Evolutionary conservation across 2,797 vertebrate genomes (phyloP).

Genomic region (Amniataba percoides): DNA sequence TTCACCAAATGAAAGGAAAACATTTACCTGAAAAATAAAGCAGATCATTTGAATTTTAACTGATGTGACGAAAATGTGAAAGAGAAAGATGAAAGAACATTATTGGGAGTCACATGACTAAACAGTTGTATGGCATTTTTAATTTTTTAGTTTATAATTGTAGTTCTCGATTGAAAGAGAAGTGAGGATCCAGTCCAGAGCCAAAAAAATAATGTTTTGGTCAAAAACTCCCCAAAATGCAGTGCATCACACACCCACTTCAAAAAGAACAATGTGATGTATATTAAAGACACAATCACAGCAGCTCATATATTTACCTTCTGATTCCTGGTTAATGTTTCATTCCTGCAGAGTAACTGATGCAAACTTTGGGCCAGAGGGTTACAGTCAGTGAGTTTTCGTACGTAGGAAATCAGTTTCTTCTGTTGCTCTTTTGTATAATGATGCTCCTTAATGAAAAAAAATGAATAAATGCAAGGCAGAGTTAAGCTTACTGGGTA

Average conservation of each 20-base stretch:
- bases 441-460: neutral
- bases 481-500: neutral
- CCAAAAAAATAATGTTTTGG: too few species aligned
- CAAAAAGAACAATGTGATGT: neutral
- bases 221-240: too few species aligned
- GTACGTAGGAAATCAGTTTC: conserved; percentile 58
- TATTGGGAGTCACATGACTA: too few species aligned
- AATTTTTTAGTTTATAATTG: too few species aligned
- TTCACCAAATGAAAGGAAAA: neutral
- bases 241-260: neutral
- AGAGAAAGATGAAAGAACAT: too few species aligned
- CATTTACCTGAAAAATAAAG: neutral
- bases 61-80: too few species aligned
- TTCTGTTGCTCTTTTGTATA: fast-evolving
- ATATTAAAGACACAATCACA: neutral
- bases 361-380: conserved; percentile 75
- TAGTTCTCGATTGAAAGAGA: too few species aligned
- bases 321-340: conserved; percentile 55
- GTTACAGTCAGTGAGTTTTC: conserved; percentile 72
- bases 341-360: conserved; percentile 68
- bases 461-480: neutral
- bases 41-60: neutral
- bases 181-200: too few species aligned
- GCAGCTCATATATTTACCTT: conserved; percentile 54
- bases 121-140: too few species aligned